phyloP scores from a whole-genome alignment of 2,113 vertebrate genomes.

The Anoura caudifer region DNA sequence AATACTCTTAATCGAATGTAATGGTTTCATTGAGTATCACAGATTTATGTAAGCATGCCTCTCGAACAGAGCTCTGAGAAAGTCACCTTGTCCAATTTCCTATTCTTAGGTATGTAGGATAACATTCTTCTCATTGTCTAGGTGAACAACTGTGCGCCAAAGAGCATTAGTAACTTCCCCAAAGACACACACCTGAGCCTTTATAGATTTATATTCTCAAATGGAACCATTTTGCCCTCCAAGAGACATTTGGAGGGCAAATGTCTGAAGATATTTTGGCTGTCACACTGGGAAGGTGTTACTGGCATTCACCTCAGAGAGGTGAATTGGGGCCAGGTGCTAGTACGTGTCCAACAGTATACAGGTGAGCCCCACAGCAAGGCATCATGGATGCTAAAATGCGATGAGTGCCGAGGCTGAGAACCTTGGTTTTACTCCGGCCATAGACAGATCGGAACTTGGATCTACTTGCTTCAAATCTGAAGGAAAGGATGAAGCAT shows the following conservation, averaged over 20 bases:
- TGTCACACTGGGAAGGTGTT: neutral
- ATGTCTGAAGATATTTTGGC: neutral
- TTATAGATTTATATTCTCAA: neutral
- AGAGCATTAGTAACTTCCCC: neutral
- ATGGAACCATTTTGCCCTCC: neutral
- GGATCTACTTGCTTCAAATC: neutral
- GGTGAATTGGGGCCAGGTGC: neutral
- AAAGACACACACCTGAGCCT: neutral
- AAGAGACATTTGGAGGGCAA: neutral
- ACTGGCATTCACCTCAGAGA: neutral
- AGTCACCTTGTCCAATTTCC: neutral
- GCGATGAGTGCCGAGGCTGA: neutral
- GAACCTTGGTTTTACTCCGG: neutral
- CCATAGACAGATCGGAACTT: neutral
- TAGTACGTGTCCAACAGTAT: accelerated
- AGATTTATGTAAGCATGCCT: neutral
- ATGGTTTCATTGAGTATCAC: neutral
- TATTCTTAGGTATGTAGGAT: neutral
- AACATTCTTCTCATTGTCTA: neutral
- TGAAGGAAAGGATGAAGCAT: neutral
- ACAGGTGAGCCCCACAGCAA: neutral
- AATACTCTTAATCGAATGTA: neutral
- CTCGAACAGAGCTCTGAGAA: neutral
- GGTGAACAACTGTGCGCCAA: neutral
- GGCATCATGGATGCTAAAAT: neutral